Evolutionary conservation across 2,888 invertebrate genomes (phyloP).

Genomic region (Petrolisthes cinctipes): DNA sequence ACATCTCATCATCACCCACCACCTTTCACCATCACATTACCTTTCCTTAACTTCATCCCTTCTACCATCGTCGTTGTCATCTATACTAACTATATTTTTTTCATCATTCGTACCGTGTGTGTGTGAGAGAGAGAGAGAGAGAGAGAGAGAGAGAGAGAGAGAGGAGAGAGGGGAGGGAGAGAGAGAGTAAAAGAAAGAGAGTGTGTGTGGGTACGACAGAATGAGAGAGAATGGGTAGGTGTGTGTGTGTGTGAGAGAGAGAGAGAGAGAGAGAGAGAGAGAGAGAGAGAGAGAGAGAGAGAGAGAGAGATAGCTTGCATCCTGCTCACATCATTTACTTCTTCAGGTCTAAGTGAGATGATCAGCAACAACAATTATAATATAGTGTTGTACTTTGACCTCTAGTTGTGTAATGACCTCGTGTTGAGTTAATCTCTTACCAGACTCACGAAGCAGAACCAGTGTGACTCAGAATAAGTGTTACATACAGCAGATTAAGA

Average conservation of each 20-base stretch:
- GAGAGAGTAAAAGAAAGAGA: conserved; percentile 22
- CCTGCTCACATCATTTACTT: neutral
- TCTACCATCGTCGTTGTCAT: too few relatives aligned
- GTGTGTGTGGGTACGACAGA: neutral
- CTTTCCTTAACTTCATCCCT: too few relatives aligned
- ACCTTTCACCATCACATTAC: too few relatives aligned
- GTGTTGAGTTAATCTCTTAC: neutral
- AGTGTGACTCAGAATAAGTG: too few relatives aligned
- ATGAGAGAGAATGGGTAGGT: neutral
- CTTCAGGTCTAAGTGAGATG: neutral
- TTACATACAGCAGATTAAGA: too few relatives aligned
- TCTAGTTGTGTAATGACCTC: neutral
- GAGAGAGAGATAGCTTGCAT: neutral
- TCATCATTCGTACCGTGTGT: too few relatives aligned
- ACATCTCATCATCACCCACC: too few relatives aligned
- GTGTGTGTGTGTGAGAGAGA: neutral
- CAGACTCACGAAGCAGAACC: neutral
- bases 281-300: conserved; percentile 5
- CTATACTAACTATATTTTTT: too few relatives aligned
- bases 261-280: neutral
- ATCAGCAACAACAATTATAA: neutral
- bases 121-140: neutral
- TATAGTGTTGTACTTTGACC: too few relatives aligned
- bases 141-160: neutral
- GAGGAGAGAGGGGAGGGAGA: neutral